Conservation (phyloP, 2,113 vertebrate genomes). For the Rhipidura dahli region DNA sequence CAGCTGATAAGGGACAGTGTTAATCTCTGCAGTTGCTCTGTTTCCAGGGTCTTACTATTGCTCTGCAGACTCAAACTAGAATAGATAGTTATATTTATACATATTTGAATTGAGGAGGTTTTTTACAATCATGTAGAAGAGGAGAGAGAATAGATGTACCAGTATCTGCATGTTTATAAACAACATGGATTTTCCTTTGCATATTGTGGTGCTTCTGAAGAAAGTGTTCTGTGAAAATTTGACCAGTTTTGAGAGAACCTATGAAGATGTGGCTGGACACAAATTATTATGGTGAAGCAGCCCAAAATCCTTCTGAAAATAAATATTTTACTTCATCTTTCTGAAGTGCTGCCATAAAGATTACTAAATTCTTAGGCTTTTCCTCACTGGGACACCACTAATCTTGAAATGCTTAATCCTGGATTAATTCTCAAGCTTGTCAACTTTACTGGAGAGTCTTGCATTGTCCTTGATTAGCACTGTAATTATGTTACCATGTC, state of each 20-base stretch:
- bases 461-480: constrained; percentile 38
- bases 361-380: constrained; percentile 31
- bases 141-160: neutral
- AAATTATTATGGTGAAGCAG: neutral
- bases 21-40: neutral
- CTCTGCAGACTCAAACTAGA: neutral
- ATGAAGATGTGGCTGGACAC: neutral
- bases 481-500: constrained; percentile 23
- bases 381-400: constrained; percentile 9
- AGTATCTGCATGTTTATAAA: neutral
- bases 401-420: constrained; percentile 56
- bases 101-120: neutral
- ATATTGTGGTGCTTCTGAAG: neutral
- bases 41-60: neutral
- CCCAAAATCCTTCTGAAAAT: neutral
- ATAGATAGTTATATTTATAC: neutral
- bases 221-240: neutral
- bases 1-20: neutral
- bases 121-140: neutral
- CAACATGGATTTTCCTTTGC: neutral
- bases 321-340: constrained; percentile 1
- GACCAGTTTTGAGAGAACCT: neutral
- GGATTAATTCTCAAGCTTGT: constrained; percentile 55
- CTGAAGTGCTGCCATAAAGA: constrained; percentile 23
- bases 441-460: constrained; percentile 16